Evolutionary conservation across 2,888 invertebrate genomes (phyloP).

Genomic region (Itoplectis maculator): DNA sequence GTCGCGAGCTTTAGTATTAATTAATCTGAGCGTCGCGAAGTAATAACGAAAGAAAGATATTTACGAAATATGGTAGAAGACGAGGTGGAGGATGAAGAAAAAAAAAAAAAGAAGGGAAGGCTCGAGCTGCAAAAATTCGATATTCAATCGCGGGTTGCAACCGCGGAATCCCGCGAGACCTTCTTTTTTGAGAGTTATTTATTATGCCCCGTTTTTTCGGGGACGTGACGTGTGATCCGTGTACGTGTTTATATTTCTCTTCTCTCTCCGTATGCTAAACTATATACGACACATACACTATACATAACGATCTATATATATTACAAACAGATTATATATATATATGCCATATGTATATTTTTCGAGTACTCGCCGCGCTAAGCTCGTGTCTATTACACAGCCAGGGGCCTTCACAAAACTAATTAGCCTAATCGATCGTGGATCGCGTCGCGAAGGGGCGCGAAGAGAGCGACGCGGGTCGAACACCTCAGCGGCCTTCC

Average conservation of each 20-base stretch:
- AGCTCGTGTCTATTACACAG: conserved; percentile 47
- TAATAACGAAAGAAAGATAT: neutral
- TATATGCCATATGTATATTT: conserved; percentile 48
- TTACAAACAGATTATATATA: conserved; percentile 13
- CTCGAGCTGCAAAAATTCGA: conserved; percentile 16
- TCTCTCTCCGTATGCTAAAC: conserved; percentile 34
- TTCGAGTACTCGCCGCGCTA: conserved; percentile 36
- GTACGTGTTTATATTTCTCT: conserved; percentile 52
- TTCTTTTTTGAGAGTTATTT: conserved; percentile 64
- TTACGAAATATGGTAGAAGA: too few species aligned
- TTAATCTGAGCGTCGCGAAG: conserved; percentile 25
- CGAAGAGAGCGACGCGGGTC: neutral
- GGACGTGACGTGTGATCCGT: conserved; percentile 58
- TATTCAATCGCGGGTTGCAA: neutral
- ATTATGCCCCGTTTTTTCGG: conserved; percentile 63
- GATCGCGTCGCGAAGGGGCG: neutral
- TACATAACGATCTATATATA: conserved; percentile 9
- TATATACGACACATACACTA: conserved; percentile 34
- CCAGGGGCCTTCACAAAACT: conserved; percentile 35
- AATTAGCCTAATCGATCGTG: conserved; percentile 28
- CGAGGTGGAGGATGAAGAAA: too few species aligned
- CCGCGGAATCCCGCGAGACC: conserved; percentile 6
- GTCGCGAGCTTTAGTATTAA: conserved; percentile 35
- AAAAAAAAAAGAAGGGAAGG: neutral
- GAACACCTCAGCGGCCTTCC: conserved; percentile 6